These are phyloP conservation scores for Tryphoninae sp. DNA, from an alignment of 2,888 invertebrate species.

Conservation along the genomic window DNA sequence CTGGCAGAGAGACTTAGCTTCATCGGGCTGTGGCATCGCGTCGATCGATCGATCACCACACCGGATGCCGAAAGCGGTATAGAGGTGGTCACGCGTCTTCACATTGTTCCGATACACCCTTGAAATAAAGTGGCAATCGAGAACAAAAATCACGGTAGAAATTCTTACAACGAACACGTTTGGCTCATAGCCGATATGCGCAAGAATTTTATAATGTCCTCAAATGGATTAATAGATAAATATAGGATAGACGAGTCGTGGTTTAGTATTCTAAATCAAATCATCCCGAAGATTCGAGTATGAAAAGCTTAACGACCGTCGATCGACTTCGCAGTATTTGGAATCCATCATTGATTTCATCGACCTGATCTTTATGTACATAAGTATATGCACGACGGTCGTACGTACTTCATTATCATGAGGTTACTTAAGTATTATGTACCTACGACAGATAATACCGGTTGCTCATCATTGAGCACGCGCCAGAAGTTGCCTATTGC, in stretches of 20 bases:
- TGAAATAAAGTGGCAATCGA: conserved; percentile 19
- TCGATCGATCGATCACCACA: conserved; percentile 1
- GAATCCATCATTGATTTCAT: conserved; percentile 38
- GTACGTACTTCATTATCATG: conserved; percentile 14
- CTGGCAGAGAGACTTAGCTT: conserved; percentile 1
- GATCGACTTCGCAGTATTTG: conserved; percentile 8
- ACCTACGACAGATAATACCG: background rate
- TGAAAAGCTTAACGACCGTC: conserved; percentile 24
- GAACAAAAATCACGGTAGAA: background rate
- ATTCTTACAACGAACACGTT: conserved; percentile 3
- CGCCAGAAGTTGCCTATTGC: conserved; percentile 18
- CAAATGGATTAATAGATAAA: background rate
- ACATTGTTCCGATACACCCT: background rate
- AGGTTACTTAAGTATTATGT: conserved; percentile 15
- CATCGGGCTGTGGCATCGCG: conserved; percentile 8
- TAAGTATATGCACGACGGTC: background rate
- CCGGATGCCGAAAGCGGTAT: conserved; percentile 8
- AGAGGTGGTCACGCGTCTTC: conserved; percentile 6
- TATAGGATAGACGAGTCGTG: background rate
- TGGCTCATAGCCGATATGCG: background rate
- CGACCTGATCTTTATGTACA: conserved; percentile 19
- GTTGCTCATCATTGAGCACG: conserved; percentile 1
- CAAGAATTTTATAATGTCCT: background rate
- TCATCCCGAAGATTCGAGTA: background rate
- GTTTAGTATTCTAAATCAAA: background rate